Evolutionary conservation across 2,888 invertebrate genomes (phyloP).

Genomic region (Melangyna quadrimaculata): DNA sequence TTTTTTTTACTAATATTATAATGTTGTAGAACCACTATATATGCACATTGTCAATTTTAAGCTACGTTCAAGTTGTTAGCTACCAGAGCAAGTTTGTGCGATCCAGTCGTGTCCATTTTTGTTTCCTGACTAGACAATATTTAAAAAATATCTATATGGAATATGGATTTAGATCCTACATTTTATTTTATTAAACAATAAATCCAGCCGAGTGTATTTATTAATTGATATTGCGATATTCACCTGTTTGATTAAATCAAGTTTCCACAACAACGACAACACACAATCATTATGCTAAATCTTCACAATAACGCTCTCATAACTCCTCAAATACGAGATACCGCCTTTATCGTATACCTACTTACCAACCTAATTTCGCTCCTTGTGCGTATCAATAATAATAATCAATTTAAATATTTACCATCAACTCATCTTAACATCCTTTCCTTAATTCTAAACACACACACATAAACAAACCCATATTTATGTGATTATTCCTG

Average conservation of each 20-base stretch:
- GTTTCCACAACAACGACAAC: no score
- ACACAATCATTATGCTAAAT: not conserved
- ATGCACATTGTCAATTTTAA: no score
- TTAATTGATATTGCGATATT: not conserved
- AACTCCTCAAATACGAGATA: not conserved
- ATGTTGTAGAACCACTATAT: no score
- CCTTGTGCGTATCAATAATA: not conserved
- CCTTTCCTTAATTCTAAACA: not conserved
- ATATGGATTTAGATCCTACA: no score
- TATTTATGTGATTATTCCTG: not conserved
- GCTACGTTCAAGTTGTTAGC: no score
- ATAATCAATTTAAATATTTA: constrained; percentile 30
- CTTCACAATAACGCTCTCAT: not conserved
- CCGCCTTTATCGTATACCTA: no score
- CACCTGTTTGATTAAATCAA: constrained; percentile 9
- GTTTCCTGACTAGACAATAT: no score
- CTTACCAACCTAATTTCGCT: not conserved
- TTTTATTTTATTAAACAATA: not conserved
- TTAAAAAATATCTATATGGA: no score
- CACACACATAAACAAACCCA: not conserved
- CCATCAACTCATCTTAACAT: constrained; percentile 16
- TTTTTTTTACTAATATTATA: no score
- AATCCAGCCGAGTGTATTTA: not conserved
- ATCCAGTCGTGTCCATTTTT: no score
- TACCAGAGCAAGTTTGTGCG: no score